Conservation (phyloP, 2,888 invertebrate species). For the Teleogryllus oceanicus region DNA sequence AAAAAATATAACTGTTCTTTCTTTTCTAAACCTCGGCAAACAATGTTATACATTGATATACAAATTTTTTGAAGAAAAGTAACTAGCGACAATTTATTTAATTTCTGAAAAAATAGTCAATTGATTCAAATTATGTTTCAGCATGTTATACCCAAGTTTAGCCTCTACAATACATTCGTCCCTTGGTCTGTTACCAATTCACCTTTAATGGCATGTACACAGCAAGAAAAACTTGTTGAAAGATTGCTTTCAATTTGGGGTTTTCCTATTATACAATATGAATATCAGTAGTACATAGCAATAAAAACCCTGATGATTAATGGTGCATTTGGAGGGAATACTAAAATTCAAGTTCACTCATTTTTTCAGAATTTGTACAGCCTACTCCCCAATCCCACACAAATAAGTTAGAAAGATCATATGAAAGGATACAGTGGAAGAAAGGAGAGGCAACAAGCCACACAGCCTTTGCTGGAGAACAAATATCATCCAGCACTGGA, state of each 20-base stretch:
- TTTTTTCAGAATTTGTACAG: neutral
- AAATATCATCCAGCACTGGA: neutral
- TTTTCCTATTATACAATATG: neutral
- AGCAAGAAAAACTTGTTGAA: neutral
- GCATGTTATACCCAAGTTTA: no score
- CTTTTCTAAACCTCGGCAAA: no score
- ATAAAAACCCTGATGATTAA: constrained; percentile 20
- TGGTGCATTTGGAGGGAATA: constrained; percentile 30
- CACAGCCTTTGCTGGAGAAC: constrained; percentile 3
- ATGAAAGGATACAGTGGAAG: neutral
- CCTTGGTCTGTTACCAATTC: neutral
- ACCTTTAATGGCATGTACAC: neutral
- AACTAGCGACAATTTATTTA: no score
- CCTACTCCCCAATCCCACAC: constrained; percentile 19
- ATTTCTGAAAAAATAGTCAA: no score
- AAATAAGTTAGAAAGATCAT: constrained; percentile 18
- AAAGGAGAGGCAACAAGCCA: neutral
- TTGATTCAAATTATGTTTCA: no score
- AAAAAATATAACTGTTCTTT: no score
- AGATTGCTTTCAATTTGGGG: neutral
- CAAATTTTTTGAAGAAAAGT: no score
- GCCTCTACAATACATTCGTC: no score
- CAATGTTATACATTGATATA: no score
- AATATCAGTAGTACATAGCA: neutral
- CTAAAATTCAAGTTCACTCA: constrained; percentile 26